phyloP scores from a whole-genome alignment of 1,140 invertebrate genomes.

The Heliconius nattereri region DNA sequence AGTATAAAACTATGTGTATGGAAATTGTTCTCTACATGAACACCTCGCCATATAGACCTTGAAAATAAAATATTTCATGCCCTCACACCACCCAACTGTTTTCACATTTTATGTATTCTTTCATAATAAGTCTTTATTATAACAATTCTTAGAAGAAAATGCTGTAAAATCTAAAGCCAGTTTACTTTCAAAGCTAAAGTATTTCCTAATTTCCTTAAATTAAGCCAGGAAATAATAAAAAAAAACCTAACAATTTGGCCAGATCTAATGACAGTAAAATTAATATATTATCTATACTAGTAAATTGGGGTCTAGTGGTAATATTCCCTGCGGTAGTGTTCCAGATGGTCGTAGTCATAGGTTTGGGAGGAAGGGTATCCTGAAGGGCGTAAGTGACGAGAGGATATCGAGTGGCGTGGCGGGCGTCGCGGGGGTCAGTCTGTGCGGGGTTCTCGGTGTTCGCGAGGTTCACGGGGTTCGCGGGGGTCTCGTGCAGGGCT shows the following conservation, averaged over 20 bases:
- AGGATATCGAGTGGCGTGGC: background rate
- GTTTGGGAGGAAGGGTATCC: background rate
- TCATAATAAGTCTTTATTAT: too few species aligned
- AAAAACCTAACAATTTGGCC: too few species aligned
- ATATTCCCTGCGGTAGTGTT: conserved; percentile 21
- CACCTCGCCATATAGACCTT: background rate
- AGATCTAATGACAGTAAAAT: too few species aligned
- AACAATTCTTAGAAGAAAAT: too few species aligned
- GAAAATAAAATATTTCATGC: background rate
- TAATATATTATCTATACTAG: background rate
- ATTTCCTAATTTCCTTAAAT: too few species aligned
- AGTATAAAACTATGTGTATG: background rate
- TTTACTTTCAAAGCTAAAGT: too few species aligned
- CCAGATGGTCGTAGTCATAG: conserved; percentile 19
- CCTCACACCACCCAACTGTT: conserved; percentile 1
- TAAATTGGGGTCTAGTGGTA: background rate
- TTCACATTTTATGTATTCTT: background rate
- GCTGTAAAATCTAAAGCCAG: too few species aligned
- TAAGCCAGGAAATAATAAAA: too few species aligned
- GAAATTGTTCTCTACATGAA: background rate
- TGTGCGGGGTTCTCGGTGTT: conserved; percentile 12
- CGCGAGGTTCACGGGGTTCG: conserved; percentile 28
- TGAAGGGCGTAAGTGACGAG: background rate
- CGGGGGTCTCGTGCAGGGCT: conserved; percentile 45
- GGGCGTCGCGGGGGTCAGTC: conserved; percentile 6